Conservation (phyloP, 2,888 invertebrate genomes). For the Miltochrista miniata region DNA sequence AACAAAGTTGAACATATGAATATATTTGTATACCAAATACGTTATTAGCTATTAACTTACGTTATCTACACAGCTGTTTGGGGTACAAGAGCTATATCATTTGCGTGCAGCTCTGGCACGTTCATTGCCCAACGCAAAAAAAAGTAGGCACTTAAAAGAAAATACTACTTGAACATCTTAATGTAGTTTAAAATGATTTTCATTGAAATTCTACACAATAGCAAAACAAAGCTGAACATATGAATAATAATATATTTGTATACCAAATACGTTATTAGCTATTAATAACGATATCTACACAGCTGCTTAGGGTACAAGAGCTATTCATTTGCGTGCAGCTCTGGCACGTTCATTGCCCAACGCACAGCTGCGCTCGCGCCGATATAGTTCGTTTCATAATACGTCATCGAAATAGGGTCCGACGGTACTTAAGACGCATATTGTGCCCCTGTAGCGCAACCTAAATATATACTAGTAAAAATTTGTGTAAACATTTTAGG, state of each 20-base stretch:
- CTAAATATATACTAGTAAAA: constrained; percentile 14
- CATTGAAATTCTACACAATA: too few species aligned
- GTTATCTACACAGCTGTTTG: constrained; percentile 24
- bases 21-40: constrained; percentile 2
- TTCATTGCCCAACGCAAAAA: constrained; percentile 14
- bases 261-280: constrained; percentile 5
- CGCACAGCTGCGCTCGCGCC: constrained; percentile 42
- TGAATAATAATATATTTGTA: background rate
- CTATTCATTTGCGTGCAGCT: constrained; percentile 19
- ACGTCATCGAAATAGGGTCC: constrained; percentile 17
- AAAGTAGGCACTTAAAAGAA: too few species aligned
- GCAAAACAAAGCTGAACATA: too few species aligned
- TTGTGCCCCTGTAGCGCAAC: constrained; percentile 16
- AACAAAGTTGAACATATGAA: background rate
- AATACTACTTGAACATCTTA: too few species aligned
- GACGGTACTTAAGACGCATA: constrained; percentile 16
- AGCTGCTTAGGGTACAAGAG: constrained; percentile 18
- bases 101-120: constrained; percentile 5
- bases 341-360: constrained; percentile 26
- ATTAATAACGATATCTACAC: constrained; percentile 23
- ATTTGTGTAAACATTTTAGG: constrained; percentile 7
- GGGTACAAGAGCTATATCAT: constrained; percentile 20
- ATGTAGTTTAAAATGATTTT: too few species aligned
- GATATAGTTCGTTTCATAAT: constrained; percentile 40
- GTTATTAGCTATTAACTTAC: constrained; percentile 17